phyloP scores from a whole-genome alignment of 2,797 vertebrate species.

The Arnoldichthys spilopterus region DNA sequence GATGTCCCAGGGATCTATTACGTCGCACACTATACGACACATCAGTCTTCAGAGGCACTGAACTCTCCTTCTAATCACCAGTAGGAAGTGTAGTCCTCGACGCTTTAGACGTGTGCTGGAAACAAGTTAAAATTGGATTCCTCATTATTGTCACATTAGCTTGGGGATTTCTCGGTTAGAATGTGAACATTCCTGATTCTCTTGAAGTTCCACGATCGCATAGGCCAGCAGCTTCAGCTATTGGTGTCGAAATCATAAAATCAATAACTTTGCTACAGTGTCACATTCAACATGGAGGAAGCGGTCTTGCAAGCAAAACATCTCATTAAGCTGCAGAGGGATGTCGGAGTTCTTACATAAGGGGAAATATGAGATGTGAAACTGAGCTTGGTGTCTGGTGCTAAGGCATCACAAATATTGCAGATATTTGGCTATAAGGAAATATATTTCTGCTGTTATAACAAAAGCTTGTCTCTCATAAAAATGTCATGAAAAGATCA shows the following conservation, averaged over 20 bases:
- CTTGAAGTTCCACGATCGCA: slow-evolving; percentile 9
- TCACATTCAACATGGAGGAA: not conserved
- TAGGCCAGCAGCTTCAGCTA: not conserved
- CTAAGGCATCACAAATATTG: too few species aligned
- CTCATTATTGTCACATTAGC: slow-evolving; percentile 30
- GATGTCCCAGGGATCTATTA: slow-evolving; percentile 40
- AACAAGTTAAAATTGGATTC: slow-evolving; percentile 37
- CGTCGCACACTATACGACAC: slow-evolving; percentile 14
- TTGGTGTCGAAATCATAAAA: not conserved
- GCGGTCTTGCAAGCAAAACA: slow-evolving; percentile 8
- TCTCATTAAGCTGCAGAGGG: slow-evolving; percentile 30
- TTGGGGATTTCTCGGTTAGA: slow-evolving; percentile 2
- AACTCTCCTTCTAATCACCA: slow-evolving; percentile 25
- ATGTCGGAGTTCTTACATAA: slow-evolving; percentile 4
- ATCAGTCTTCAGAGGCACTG: slow-evolving; percentile 27
- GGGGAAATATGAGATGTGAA: slow-evolving; percentile 27
- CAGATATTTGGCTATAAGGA: too few species aligned
- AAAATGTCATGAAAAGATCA: too few species aligned
- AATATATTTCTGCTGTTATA: too few species aligned
- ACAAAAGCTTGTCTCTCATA: too few species aligned
- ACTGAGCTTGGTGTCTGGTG: not conserved
- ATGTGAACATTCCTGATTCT: slow-evolving; percentile 2
- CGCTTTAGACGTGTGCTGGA: slow-evolving; percentile 33
- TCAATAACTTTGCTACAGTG: not conserved
- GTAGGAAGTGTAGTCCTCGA: slow-evolving; percentile 21